Percentiles rank a stretch among this genome's conserved stretches.
phyloP scores from a whole-genome alignment of 1,140 invertebrate species.

The Halesus radiatus region DNA sequence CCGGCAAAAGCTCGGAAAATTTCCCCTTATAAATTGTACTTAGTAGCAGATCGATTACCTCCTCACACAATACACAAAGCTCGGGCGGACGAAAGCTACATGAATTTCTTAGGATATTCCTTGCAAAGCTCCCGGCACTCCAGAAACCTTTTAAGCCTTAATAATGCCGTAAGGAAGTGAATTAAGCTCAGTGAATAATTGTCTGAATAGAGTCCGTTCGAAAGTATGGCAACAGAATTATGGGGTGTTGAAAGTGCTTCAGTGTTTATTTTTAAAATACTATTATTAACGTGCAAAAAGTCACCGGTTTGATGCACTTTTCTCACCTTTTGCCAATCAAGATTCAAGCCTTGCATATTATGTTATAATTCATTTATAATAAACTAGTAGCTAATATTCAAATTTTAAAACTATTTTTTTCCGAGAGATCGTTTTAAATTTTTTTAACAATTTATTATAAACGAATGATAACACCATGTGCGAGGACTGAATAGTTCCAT shows the following conservation, averaged over 20 bases:
- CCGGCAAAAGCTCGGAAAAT: conserved; percentile 30
- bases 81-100: conserved; percentile 32
- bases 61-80: conserved; percentile 42
- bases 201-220: neutral
- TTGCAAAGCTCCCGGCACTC: conserved; percentile 37
- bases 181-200: conserved; percentile 56
- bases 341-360: too few relatives aligned
- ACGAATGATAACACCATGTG: too few relatives aligned
- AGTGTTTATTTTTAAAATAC: neutral
- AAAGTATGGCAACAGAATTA: too few relatives aligned
- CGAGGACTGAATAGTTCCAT: too few relatives aligned
- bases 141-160: conserved; percentile 56
- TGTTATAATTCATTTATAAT: too few relatives aligned
- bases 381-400: too few relatives aligned
- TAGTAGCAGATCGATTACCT: conserved; percentile 48
- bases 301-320: too few relatives aligned
- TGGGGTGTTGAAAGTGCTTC: neutral
- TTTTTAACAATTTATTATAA: too few relatives aligned
- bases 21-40: conserved; percentile 49
- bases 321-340: too few relatives aligned
- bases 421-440: too few relatives aligned
- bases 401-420: too few relatives aligned
- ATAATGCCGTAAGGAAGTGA: conserved; percentile 57
- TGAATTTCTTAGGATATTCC: conserved; percentile 48
- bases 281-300: too few relatives aligned